Base-by-base conservation (phyloP, 2,113 vertebrate species). In the Ptychochromis oligacanthus region DNA sequence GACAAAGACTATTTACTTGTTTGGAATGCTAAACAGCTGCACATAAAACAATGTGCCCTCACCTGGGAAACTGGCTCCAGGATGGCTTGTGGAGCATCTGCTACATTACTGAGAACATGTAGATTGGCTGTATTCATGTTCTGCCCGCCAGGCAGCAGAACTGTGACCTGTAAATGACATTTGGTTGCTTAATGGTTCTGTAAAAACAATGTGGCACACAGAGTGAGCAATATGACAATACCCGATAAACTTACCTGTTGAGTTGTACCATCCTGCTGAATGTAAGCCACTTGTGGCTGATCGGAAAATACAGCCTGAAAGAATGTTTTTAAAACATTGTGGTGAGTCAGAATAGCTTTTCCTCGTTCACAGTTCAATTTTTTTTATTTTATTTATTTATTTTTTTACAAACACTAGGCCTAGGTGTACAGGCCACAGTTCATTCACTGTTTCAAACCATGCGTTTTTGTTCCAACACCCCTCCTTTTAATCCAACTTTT, bases 221-320 rank as follows among this genome's bases (percentile, higher is more conserved):
- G 40, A 5, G 20, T 77, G 57, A 4, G 1, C 13, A 38, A 38
- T 6, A 1, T 6, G 43, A 76, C 20, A 36, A 31, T 2, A 22
- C 1, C 4, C 3, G 3, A 14, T 56, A 17, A 52, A 59, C 55
- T 91, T 92, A 98, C 98, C 97, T 99, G 98, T 88, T 99, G 98
- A 11, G 98, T 96, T 54, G 97, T 96, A 17, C 97, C 96, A 92
- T 99, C 98, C 92, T 99, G 98, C 56, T 99, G 98, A 81, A 99
- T 98, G 7, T 99, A 99, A 40, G 98, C 96, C 90, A 99, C 97
- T 91, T 99, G 98, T 76, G 98, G 96, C 56, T 98, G 97, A 92
- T 99, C 98, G 92, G 97, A 96, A 95, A 99, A 99, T 80, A 99
- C 97, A 80, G 97, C 93, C 98, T 99, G 82, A 26, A 64, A 89